Percentiles rank a stretch among this genome's conserved stretches.
These are phyloP conservation scores for Zaprionus capensis DNA, from an alignment of 1,140 invertebrate genomes.

Conservation along the genomic window DNA sequence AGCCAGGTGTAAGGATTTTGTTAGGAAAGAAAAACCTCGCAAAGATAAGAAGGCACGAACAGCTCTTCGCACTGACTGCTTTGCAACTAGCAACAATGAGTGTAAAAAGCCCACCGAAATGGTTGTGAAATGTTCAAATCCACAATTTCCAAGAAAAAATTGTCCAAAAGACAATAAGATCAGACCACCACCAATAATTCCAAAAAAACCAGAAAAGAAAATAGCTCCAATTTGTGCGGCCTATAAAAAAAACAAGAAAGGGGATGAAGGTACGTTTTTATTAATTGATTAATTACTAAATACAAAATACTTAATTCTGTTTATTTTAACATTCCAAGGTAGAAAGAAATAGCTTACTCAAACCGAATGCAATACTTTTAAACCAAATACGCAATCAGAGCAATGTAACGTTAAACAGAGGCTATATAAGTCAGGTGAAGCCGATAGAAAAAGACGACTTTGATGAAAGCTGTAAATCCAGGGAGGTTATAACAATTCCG, in stretches of 20 bases:
- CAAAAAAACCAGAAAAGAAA: constrained; percentile 31
- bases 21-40: constrained; percentile 18
- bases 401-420: not conserved
- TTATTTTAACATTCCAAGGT: constrained; percentile 18
- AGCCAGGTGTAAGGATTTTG: constrained; percentile 11
- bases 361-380: not conserved
- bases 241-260: constrained; percentile 5
- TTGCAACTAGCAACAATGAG: not conserved
- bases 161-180: constrained; percentile 34
- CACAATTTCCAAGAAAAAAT: constrained; percentile 55
- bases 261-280: constrained; percentile 23
- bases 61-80: constrained; percentile 50
- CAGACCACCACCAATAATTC: not conserved
- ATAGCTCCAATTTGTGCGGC: constrained; percentile 7
- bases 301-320: not conserved
- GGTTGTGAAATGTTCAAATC: constrained; percentile 30
- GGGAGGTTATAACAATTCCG: constrained; percentile 42
- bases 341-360: constrained; percentile 52
- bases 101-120: constrained; percentile 10
- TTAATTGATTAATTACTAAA: not conserved
- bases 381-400: constrained; percentile 16
- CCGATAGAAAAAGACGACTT: not conserved
- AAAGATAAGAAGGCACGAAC: constrained; percentile 45
- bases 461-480: not conserved
- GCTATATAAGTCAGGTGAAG: not conserved